phyloP scores from a whole-genome alignment of 2,888 invertebrate genomes.

The Drosophila mayaguana region DNA sequence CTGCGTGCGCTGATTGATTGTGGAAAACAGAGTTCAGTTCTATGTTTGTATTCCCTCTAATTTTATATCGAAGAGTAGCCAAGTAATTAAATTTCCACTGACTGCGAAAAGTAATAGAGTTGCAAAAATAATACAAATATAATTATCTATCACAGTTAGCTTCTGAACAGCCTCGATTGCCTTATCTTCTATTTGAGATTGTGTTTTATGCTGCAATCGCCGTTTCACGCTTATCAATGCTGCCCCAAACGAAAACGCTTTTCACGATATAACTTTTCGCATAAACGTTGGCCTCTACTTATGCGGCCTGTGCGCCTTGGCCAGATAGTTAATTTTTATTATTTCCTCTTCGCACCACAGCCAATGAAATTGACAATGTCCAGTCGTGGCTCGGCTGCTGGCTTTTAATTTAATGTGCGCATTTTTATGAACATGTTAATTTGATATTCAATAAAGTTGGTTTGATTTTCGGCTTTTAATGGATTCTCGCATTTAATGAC shows the following conservation, averaged over 20 bases:
- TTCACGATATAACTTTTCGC: constrained; percentile 42
- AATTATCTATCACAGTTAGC: too few relatives aligned
- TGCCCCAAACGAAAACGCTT: constrained; percentile 8
- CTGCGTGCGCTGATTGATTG: neutral
- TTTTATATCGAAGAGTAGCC: neutral
- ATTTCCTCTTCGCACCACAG: constrained; percentile 58
- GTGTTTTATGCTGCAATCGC: constrained; percentile 1
- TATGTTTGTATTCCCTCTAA: neutral
- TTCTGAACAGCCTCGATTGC: neutral
- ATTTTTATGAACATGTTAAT: constrained; percentile 82
- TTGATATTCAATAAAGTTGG: constrained; percentile 81
- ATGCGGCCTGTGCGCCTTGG: constrained; percentile 25
- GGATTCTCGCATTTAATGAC: constrained; percentile 76
- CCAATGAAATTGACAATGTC: constrained; percentile 62
- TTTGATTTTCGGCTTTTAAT: constrained; percentile 81
- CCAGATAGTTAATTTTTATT: constrained; percentile 64
- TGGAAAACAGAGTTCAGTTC: too few relatives aligned
- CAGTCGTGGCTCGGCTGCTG: constrained; percentile 29
- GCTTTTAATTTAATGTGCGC: constrained; percentile 76
- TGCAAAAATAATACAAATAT: too few relatives aligned
- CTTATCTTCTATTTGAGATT: neutral
- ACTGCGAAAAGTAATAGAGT: neutral
- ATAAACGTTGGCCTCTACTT: constrained; percentile 52
- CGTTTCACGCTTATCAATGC: neutral
- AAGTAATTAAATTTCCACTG: neutral